Percentiles rank a stretch among this genome's conserved stretches.
Evolutionary conservation across 2,888 invertebrate genomes (phyloP).

Genomic region (Portevinia maculata): DNA sequence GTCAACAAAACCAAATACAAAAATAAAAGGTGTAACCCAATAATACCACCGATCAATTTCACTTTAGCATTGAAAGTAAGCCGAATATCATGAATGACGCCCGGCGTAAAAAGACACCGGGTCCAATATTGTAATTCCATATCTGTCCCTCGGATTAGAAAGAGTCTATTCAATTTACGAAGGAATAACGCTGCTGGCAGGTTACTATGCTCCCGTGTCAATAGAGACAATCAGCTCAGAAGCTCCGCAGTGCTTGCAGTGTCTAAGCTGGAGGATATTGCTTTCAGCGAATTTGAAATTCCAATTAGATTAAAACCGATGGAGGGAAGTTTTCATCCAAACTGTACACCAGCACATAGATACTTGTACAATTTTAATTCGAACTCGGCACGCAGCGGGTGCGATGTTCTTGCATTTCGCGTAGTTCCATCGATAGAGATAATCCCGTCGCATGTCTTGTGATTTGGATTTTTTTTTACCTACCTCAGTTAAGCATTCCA

Average conservation of each 20-base stretch:
- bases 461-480: constrained; percentile 45
- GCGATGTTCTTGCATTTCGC: constrained; percentile 58
- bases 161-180: constrained; percentile 72
- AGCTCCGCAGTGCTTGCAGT: constrained; percentile 16
- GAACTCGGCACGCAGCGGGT: constrained; percentile 39
- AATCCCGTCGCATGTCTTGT: constrained; percentile 67
- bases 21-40: constrained; percentile 67
- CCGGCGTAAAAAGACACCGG: constrained; percentile 14
- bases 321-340: constrained; percentile 52
- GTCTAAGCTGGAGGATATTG: constrained; percentile 33
- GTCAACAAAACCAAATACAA: constrained; percentile 54
- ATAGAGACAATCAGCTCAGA: constrained; percentile 41
- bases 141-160: constrained; percentile 63
- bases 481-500: constrained; percentile 49
- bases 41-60: constrained; percentile 68
- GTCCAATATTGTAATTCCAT: constrained; percentile 65
- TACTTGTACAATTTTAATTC: constrained; percentile 61
- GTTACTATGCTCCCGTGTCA: constrained; percentile 34
- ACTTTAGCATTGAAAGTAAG: constrained; percentile 38
- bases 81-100: constrained; percentile 52
- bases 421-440: neutral
- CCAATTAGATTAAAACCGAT: constrained; percentile 74
- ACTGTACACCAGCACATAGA: constrained; percentile 35
- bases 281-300: constrained; percentile 72
- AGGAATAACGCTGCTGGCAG: constrained; percentile 52